Evolutionary conservation across 2,797 vertebrate species (phyloP).

Genomic region (Amazona finschi): DNA sequence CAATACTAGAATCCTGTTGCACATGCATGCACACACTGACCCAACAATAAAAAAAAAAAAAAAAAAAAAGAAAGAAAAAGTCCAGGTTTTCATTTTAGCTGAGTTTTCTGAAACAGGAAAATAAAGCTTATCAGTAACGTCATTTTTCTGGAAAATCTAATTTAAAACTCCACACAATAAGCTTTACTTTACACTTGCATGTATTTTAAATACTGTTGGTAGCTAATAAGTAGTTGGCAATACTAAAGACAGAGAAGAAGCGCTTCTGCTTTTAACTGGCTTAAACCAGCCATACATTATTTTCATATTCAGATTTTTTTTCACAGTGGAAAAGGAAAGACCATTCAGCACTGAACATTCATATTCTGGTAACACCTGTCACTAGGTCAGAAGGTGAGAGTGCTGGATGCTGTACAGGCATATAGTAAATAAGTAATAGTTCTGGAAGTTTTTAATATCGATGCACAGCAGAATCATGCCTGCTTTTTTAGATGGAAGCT

Average conservation of each 20-base stretch:
- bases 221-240: background rate
- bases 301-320: background rate
- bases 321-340: background rate
- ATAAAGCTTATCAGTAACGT: background rate
- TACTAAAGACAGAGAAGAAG: background rate
- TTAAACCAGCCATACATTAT: background rate
- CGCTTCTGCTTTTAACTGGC: background rate
- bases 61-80: background rate
- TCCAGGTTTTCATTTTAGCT: background rate
- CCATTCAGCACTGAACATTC: background rate
- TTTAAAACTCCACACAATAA: background rate
- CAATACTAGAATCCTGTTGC: background rate
- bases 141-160: background rate
- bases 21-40: accelerated
- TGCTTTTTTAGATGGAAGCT: background rate
- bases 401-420: accelerated
- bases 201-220: background rate
- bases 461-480: background rate
- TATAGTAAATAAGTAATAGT: background rate
- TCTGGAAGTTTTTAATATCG: background rate
- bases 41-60: background rate
- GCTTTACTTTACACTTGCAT: background rate
- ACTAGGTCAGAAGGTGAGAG: background rate
- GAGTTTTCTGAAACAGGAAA: background rate
- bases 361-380: background rate